phyloP scores from a whole-genome alignment of 2,113 vertebrate genomes.

The Lampris incognitus region DNA sequence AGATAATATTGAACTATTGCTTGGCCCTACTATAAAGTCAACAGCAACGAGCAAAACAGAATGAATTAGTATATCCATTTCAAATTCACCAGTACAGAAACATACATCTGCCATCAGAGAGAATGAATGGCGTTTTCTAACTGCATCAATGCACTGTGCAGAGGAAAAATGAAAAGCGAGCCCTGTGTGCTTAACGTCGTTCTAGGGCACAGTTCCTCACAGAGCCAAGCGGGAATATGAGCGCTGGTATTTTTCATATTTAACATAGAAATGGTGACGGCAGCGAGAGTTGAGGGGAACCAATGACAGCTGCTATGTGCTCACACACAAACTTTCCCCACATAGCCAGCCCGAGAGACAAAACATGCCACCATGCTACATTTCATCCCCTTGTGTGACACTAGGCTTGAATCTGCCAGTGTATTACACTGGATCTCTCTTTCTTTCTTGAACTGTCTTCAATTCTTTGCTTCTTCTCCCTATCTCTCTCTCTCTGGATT shows the following conservation, averaged over 20 bases:
- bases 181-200: constrained; percentile 34
- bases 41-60: neutral
- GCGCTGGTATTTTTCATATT: constrained; percentile 63
- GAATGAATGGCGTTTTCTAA: neutral
- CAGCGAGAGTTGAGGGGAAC: constrained; percentile 63
- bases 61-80: neutral
- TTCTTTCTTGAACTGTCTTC: constrained; percentile 40
- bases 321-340: constrained; percentile 56
- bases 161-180: constrained; percentile 1
- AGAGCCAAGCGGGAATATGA: constrained; percentile 39
- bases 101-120: neutral
- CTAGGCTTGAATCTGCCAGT: constrained; percentile 61
- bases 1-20: too few species aligned
- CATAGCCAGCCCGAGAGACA: constrained; percentile 57
- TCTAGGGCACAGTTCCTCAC: constrained; percentile 29
- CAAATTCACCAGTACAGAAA: neutral
- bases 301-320: constrained; percentile 67
- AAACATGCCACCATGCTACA: constrained; percentile 50
- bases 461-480: constrained; percentile 50
- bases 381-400: constrained; percentile 57
- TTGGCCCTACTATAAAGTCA: neutral
- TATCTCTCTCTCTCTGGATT: constrained; percentile 60
- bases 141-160: neutral
- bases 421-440: constrained; percentile 56
- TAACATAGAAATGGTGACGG: constrained; percentile 63